Evolutionary conservation across 1,140 invertebrate genomes (phyloP).

Genomic region (Lepidotrigona ventralis): DNA sequence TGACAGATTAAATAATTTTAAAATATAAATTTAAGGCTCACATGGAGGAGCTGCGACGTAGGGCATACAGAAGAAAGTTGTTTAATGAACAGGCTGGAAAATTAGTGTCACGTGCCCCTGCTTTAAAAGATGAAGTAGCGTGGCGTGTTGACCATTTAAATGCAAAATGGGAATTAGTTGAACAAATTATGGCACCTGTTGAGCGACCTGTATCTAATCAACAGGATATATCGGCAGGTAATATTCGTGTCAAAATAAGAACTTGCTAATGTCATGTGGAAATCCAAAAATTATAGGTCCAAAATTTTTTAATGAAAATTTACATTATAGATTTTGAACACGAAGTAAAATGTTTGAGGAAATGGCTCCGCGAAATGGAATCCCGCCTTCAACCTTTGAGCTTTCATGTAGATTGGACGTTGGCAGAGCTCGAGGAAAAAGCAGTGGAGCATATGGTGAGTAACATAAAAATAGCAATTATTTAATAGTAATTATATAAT

Average conservation of each 20-base stretch:
- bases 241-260: background rate
- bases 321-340: conserved; percentile 84
- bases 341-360: conserved; percentile 85
- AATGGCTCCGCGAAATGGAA: conserved; percentile 84
- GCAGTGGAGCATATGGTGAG: conserved; percentile 86
- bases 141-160: conserved; percentile 87
- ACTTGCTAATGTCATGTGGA: no score
- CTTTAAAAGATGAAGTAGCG: conserved; percentile 87
- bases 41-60: conserved; percentile 86
- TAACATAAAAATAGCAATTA: conserved; percentile 34
- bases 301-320: conserved; percentile 8
- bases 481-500: background rate
- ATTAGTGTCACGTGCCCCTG: conserved; percentile 86
- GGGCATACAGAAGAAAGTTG: conserved; percentile 85
- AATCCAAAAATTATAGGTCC: background rate
- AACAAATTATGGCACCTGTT: conserved; percentile 81
- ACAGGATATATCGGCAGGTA: conserved; percentile 79
- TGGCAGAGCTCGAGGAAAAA: conserved; percentile 84
- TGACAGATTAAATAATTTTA: background rate
- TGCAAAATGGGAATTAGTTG: conserved; percentile 88
- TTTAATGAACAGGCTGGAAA: conserved; percentile 90
- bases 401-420: conserved; percentile 82
- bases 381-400: conserved; percentile 84
- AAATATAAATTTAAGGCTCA: conserved; percentile 82
- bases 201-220: conserved; percentile 75